Evolutionary conservation across 2,113 vertebrate genomes (phyloP), one percentile per base, ranked within the genome.

Genomic region (Elephantulus edwardii): DNA sequence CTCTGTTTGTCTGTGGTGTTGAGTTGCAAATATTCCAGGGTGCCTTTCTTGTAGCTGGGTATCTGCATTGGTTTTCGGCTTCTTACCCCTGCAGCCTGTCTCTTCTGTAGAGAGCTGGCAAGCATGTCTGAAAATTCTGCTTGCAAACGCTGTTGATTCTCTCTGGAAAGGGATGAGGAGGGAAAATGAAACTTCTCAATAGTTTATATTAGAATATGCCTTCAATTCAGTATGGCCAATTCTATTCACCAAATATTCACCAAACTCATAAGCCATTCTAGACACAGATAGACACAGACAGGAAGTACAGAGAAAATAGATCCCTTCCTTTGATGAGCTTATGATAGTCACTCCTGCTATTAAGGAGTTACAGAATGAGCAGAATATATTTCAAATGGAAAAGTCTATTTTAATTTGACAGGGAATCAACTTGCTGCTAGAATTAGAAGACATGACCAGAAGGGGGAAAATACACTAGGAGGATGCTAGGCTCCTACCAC

Each of bases 91-190:
- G 97, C 91, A 0, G 87, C 95, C 60, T 98, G 97, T n/a, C 98
- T 97, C 75, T 98, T 98, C 96, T 98, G 96, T 90, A 99, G 96
- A 64, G 96, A 98, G 54, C 89, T 97, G 56, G 97, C 97, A 44
- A 99, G 99, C 98, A 99, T 99, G 87, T 99, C 97, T 0, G 98
- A 98, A 96, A 99, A 98, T 81, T 99, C 98, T 77, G 98, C 97
- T 82, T 99, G 99, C 90, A 99, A 97, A n/a, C 98, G 97, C 97
- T 99, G 98, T 96, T 99, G 99, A 95, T 99, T 99, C 96, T 99
- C 99, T 93, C 99, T 99, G 96, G 35, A 94, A 92, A 87, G 66
- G 91, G 38, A 11, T 92, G 33, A 24, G 2, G 35, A 94, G 90
- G 84, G 44, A 68, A 92, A 92, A 58, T 3, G 19, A 30, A 62